These are phyloP conservation scores for Melitaea cinxia DNA, from an alignment of 1,140 invertebrate species.

Conservation along the genomic window DNA sequence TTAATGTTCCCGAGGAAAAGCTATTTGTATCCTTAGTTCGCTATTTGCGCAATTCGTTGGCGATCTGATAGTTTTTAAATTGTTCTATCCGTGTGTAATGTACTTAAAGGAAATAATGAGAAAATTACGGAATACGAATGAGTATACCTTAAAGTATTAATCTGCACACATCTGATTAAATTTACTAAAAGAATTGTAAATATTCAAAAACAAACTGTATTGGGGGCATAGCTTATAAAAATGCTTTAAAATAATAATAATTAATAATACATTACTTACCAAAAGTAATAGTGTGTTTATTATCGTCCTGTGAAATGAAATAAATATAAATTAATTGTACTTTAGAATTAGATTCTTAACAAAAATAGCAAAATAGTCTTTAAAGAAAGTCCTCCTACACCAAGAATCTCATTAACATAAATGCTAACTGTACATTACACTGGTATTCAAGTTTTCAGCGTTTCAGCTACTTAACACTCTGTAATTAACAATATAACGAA, in stretches of 20 bases:
- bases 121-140: not conserved
- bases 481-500: not conserved
- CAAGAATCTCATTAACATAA: conserved; percentile 3
- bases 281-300: too few species aligned
- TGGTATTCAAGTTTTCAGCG: conserved; percentile 8
- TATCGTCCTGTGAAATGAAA: too few species aligned
- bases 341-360: not conserved
- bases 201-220: too few species aligned
- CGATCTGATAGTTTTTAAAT: conserved; percentile 51
- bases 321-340: not conserved
- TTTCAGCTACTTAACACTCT: conserved; percentile 7
- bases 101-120: conserved; percentile 17
- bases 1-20: conserved; percentile 72
- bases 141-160: too few species aligned
- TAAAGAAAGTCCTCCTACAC: too few species aligned
- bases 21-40: conserved; percentile 57
- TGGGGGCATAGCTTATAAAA: too few species aligned
- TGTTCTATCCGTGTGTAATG: conserved; percentile 23
- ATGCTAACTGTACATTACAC: conserved; percentile 1
- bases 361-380: too few species aligned
- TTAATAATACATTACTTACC: too few species aligned
- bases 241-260: too few species aligned
- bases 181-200: too few species aligned
- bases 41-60: conserved; percentile 31
- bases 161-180: too few species aligned